Conservation (phyloP, 2,797 vertebrate species). For the Gephyroberyx darwinii region DNA sequence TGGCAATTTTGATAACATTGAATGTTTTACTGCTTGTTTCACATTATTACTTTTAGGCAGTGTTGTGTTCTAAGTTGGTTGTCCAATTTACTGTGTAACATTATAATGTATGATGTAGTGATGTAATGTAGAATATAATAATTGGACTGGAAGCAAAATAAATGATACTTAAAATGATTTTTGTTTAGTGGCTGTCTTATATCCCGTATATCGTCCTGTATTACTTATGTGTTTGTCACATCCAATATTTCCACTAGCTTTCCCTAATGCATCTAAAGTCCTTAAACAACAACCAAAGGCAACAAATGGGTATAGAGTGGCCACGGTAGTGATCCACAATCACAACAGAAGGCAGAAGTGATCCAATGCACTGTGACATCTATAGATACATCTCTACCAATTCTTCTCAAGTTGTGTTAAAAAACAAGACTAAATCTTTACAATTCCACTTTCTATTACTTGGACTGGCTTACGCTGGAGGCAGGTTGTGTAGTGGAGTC, state of each 20-base stretch:
- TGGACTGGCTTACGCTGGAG: no score
- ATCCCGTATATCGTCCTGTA: no score
- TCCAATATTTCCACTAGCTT: no score
- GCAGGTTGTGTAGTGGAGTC: no score
- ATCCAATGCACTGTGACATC: background rate
- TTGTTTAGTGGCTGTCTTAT: background rate
- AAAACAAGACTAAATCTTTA: no score
- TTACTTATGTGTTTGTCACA: no score
- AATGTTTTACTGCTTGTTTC: conserved; percentile 69
- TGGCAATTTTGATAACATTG: conserved; percentile 77
- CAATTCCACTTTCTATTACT: no score
- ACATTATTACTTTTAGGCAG: conserved; percentile 65
- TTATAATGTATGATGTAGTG: conserved; percentile 73
- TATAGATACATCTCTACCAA: background rate
- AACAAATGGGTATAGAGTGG: no score
- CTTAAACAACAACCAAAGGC: conserved; percentile 1
- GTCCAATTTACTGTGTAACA: conserved; percentile 67
- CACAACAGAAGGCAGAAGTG: background rate
- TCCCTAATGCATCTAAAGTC: background rate
- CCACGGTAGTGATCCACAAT: background rate
- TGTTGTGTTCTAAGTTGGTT: conserved; percentile 67
- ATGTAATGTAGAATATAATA: conserved; percentile 72
- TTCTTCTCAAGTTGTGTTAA: no score
- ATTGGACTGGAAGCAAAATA: conserved; percentile 74
- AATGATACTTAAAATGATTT: conserved; percentile 61